Evolutionary conservation across 2,888 invertebrate genomes (phyloP).

Genomic region (Lasioglossum lativentre): DNA sequence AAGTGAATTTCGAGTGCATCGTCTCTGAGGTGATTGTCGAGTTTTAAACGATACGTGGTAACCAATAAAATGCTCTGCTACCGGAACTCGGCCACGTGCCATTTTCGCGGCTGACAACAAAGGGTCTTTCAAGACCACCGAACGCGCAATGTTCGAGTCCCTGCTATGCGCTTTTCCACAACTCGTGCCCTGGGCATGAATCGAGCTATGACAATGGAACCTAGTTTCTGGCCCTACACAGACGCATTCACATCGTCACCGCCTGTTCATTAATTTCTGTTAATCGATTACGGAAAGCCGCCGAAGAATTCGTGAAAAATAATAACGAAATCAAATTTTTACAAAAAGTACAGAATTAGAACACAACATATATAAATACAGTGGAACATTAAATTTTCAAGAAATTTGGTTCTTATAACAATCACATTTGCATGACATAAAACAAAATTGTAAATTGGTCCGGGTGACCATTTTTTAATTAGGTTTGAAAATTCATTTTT

Average conservation of each 20-base stretch:
- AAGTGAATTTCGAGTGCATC: background rate
- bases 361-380: background rate
- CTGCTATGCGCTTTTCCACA: conserved; percentile 6
- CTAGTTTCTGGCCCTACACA: background rate
- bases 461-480: too few species aligned
- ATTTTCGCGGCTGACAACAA: conserved; percentile 7
- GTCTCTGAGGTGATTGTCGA: background rate
- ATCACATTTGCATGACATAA: too few species aligned
- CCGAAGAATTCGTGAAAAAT: background rate
- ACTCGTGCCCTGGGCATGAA: conserved; percentile 12
- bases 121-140: conserved; percentile 12
- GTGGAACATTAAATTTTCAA: too few species aligned
- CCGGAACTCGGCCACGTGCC: conserved; percentile 11
- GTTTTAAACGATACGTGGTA: conserved; percentile 16
- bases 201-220: conserved; percentile 4
- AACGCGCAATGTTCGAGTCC: background rate
- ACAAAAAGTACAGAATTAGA: background rate
- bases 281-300: background rate
- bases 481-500: too few species aligned
- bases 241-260: background rate
- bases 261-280: conserved; percentile 5
- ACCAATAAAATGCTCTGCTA: conserved; percentile 10
- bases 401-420: too few species aligned
- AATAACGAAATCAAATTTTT: background rate
- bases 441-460: too few species aligned